Evolutionary conservation across 2,888 invertebrate species (phyloP), one percentile per base, ranked within the genome.

Genomic region (Nebria brevicollis): DNA sequence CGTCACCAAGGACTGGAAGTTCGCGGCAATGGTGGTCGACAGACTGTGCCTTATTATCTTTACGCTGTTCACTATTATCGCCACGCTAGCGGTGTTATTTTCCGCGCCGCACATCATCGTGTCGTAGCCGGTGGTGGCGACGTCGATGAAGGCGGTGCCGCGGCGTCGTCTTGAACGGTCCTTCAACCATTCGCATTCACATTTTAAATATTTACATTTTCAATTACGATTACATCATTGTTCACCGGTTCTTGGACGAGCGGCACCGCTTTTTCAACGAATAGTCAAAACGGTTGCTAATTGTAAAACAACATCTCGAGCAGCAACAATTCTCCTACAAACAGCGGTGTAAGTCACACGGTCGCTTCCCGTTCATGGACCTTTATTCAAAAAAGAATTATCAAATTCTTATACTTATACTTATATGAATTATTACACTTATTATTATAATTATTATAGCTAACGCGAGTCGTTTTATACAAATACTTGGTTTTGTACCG

Each of bases 11-110:
- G 98, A 98, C 94, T 98, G 98, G 98, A 98, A 98, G 93, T 98
- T 98, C 92, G 98, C 98, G 91, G 98, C 98, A 91, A 98, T 98
- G 97, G 98, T 98, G 92, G 97, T 98, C 92, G 98, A 98, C 94
- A 95, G 98, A 94, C 94, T 98, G 94, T 98, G 98, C 95, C 96
- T 98, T 94, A 97, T 98, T 93, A 95, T 98, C 93, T 98, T 98
- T 95, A 97, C 97, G 92, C 94, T 97, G 92, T 97, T 97, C 94
- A 97, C 97, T 92, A 96, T 97, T 93, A 94, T 97, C 91, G 97
- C 97, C 91, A 97, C 97, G 91, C 95, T 97, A 92, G 97, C 97
- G 92, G 97, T 97, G 93, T 94, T 98, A 90, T 94, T 97, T 92
- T 96, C 97, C 91, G 97, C 97, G 91, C 97, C 97, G 88, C 97